These are phyloP conservation scores for Latrodectus elegans DNA, from an alignment of 2,888 invertebrate species.

Conservation along the genomic window DNA sequence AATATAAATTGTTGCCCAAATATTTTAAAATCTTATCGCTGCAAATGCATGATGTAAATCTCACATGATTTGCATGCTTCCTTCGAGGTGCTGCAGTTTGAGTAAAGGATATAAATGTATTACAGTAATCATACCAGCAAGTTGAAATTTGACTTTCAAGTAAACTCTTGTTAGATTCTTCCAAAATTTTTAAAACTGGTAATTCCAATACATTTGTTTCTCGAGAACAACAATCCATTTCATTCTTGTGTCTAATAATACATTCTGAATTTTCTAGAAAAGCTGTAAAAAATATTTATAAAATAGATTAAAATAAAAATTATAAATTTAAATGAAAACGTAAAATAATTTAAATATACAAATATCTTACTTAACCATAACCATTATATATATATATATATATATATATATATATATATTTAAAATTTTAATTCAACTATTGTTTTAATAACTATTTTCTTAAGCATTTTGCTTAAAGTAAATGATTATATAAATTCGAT, in stretches of 20 bases:
- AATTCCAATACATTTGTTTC: conserved; percentile 10
- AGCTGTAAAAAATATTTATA: background rate
- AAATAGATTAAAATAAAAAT: background rate
- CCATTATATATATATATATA: too few species aligned
- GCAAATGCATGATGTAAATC: background rate
- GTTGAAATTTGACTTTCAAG: conserved; percentile 9
- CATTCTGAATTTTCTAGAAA: conserved; percentile 36
- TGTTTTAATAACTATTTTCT: background rate
- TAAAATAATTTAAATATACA: too few species aligned
- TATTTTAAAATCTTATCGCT: background rate
- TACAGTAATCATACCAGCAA: conserved; percentile 27
- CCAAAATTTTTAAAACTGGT: conserved; percentile 23
- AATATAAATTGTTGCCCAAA: too few species aligned
- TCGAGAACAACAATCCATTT: conserved; percentile 39
- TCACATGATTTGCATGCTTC: background rate
- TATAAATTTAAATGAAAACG: background rate
- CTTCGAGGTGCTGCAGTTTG: background rate
- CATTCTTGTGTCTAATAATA: conserved; percentile 19
- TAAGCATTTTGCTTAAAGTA: too few species aligned
- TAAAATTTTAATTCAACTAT: background rate
- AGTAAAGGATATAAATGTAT: background rate
- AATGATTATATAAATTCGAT: too few species aligned
- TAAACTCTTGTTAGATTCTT: conserved; percentile 28
- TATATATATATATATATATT: too few species aligned
- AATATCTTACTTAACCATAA: too few species aligned